Evolutionary conservation across 2,797 vertebrate genomes (phyloP), one percentile per base, ranked within the genome.

Genomic region (Megaceryle alcyon): DNA sequence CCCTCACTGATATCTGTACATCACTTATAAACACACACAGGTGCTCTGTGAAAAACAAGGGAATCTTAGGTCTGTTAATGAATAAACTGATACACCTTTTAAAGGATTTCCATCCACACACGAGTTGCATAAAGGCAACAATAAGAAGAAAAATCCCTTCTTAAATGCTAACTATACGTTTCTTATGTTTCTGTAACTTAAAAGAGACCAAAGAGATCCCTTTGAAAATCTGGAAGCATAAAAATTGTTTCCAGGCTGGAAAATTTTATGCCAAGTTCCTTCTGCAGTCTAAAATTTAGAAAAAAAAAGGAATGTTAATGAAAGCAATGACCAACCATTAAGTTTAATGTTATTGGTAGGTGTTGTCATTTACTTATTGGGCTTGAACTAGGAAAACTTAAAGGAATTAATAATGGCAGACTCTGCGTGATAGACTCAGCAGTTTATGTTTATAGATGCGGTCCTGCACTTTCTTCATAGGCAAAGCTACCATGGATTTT

Each of bases 181-280:
- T 86, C 64, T 76, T 92, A 35, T 22, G 48, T 92, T 90, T 80
- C 77, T 92, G 4, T 56, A 82, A 78, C 10, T 94, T 92, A 92
- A 35, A 90, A 70, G 25, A 63, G 73, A 61, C 29, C 72, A 82
- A 82, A 59, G 46, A 78, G 17, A 39, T 92, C 43, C 39, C 72
- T 95, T 96, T 94, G 68, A 92, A 91, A 82, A 86, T 77, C 72
- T 84, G 17, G 33, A 85, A 72, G 59, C 28, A 57, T 10, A 93
- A 72, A 78, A 95, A 94, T 96, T 95, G 53, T 54, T 94, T 97
- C 90, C 95, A 95, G 95, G 72, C 88, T 80, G 60, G 63, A 80
- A 64, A 72, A 51, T 59, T 60, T 60, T 81, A 49, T 71, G 59
- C 51, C 92, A 96, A 94, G 29, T 91, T 88, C 64, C 78, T 71